Conservation (phyloP, 2,113 vertebrate genomes). For the Zosterops japonicus region DNA sequence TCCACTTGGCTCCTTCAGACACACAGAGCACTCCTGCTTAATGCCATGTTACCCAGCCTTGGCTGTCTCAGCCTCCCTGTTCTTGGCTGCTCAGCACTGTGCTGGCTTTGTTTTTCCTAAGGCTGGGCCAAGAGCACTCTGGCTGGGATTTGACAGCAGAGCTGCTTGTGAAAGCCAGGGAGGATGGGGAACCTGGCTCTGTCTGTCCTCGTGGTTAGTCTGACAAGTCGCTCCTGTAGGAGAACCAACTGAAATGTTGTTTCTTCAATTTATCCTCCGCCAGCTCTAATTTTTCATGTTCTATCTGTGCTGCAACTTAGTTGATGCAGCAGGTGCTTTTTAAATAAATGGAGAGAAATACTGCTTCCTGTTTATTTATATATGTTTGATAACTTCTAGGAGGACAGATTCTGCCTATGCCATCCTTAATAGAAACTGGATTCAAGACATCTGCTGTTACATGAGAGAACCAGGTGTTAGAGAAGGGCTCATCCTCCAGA, state of each 20-base stretch:
- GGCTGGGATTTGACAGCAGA: not conserved
- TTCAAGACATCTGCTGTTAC: not conserved
- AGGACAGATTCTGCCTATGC: not conserved
- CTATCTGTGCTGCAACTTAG: conserved; percentile 22
- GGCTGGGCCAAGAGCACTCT: not conserved
- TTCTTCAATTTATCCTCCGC: conserved; percentile 30
- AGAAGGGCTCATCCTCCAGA: not conserved
- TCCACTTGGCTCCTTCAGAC: accelerated
- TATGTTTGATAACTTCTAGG: not conserved
- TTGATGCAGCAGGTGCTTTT: conserved; percentile 41
- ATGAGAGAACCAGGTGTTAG: not conserved
- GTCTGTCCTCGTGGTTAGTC: not conserved
- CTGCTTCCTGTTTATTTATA: conserved; percentile 7
- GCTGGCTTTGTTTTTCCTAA: not conserved
- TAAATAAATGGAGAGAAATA: conserved; percentile 26
- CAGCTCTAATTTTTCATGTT: conserved; percentile 44
- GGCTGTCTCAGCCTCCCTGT: not conserved
- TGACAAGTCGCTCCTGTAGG: not conserved
- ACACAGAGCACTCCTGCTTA: not conserved
- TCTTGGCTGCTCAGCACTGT: not conserved
- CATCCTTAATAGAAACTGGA: not conserved
- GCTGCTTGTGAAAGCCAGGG: not conserved
- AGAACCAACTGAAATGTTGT: conserved; percentile 1
- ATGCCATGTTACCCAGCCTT: not conserved
- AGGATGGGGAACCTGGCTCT: not conserved